phyloP scores from a whole-genome alignment of 2,888 invertebrate genomes.

The Calephelis perditalis region DNA sequence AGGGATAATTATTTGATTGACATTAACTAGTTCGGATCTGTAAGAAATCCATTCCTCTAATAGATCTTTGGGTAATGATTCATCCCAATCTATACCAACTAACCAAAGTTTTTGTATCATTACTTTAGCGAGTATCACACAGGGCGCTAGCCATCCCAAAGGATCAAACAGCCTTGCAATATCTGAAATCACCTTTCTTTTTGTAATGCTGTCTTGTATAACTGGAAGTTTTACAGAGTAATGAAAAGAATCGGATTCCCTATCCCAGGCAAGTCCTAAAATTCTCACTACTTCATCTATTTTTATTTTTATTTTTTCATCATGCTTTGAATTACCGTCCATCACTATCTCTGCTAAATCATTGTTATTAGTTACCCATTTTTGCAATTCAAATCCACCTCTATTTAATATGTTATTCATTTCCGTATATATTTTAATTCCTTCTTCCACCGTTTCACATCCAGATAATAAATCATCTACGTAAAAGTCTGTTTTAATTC shows the following conservation, averaged over 20 bases:
- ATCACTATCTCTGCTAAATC: too few species aligned
- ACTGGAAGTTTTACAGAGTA: conserved; percentile 25
- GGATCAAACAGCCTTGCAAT: conserved; percentile 34
- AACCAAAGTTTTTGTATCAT: conserved; percentile 31
- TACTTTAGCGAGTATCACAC: conserved; percentile 27
- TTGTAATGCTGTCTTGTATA: conserved; percentile 22
- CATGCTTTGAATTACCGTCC: background rate
- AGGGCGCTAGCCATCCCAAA: conserved; percentile 34
- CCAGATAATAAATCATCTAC: conserved; percentile 20
- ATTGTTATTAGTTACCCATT: conserved; percentile 18
- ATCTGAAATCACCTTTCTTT: conserved; percentile 30
- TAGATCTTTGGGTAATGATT: conserved; percentile 20
- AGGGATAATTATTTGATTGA: too few species aligned
- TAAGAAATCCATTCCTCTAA: conserved; percentile 20
- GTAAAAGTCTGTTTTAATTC: conserved; percentile 12
- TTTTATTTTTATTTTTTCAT: background rate
- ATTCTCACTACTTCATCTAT: background rate
- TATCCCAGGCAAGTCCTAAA: conserved; percentile 29
- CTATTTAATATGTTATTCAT: conserved; percentile 13
- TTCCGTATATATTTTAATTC: conserved; percentile 1
- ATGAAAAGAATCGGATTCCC: conserved; percentile 26
- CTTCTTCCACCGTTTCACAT: conserved; percentile 12
- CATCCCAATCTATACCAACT: conserved; percentile 27
- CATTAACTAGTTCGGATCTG: too few species aligned
- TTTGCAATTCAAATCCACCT: conserved; percentile 19